Conservation (phyloP, 2,888 invertebrate genomes). For the Patella caerulea region DNA sequence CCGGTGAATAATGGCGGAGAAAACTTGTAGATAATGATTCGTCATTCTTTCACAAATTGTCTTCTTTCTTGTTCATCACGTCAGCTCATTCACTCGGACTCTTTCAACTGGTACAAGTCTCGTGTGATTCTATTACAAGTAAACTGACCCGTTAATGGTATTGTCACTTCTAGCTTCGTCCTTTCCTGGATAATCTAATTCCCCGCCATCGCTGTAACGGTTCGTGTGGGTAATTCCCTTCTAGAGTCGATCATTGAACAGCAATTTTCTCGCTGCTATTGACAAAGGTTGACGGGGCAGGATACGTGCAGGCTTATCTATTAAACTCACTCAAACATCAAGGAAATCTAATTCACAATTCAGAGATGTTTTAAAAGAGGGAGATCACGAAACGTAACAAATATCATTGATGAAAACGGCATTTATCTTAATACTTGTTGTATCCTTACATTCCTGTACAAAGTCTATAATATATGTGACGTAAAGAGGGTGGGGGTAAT, state of each 20-base stretch:
- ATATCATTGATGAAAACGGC: too few species aligned
- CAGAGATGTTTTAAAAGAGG: not conserved
- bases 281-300: not conserved
- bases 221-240: not conserved
- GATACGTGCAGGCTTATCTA: conserved; percentile 1
- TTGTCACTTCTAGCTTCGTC: conserved; percentile 1
- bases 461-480: too few species aligned
- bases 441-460: too few species aligned
- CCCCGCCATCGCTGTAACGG: not conserved
- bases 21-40: too few species aligned
- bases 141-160: not conserved
- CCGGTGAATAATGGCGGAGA: too few species aligned
- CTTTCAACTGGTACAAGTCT: too few species aligned
- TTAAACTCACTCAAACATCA: conserved; percentile 5
- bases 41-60: too few species aligned
- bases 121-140: too few species aligned
- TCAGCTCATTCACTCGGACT: too few species aligned
- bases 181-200: conserved; percentile 1
- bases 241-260: not conserved
- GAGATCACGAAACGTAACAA: not conserved
- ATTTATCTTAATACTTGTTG: too few species aligned
- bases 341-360: conserved; percentile 9
- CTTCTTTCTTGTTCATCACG: too few species aligned
- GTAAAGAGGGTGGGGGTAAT: too few species aligned
- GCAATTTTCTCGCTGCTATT: conserved; percentile 10